phyloP scores from a whole-genome alignment of 1,140 invertebrate genomes.

The Teleogryllus occipitalis region DNA sequence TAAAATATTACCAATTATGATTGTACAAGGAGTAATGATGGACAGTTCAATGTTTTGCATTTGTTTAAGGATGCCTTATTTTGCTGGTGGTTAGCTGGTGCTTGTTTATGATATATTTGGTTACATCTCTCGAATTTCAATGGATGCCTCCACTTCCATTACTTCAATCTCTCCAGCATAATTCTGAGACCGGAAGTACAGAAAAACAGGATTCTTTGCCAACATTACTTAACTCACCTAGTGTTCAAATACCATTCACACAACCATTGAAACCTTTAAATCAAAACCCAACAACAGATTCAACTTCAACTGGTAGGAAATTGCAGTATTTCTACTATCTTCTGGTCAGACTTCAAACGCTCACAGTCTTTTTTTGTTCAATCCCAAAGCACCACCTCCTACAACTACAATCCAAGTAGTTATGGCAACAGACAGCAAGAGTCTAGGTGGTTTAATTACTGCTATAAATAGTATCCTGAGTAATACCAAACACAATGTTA shows the following conservation, averaged over 20 bases:
- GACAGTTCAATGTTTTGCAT: neutral
- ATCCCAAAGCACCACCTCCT: neutral
- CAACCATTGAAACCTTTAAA: too few species aligned
- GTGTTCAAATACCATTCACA: too few species aligned
- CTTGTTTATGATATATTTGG: neutral
- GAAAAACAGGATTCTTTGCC: neutral
- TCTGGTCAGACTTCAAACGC: too few species aligned
- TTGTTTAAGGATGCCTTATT: constrained; percentile 1
- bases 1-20: too few species aligned
- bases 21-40: too few species aligned
- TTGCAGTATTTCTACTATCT: too few species aligned
- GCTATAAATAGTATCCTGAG: constrained; percentile 34
- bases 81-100: neutral
- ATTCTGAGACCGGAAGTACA: neutral
- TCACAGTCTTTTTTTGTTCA: too few species aligned
- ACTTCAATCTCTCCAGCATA: neutral
- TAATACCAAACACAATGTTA: constrained; percentile 30
- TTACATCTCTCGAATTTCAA: neutral
- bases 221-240: too few species aligned
- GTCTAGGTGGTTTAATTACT: constrained; percentile 35
- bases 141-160: neutral
- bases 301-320: too few species aligned
- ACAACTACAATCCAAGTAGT: constrained; percentile 16
- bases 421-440: constrained; percentile 30
- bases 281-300: too few species aligned